These are phyloP conservation scores for Drosophila kurseongensis DNA, from an alignment of 1,140 invertebrate genomes.

Conservation along the genomic window DNA sequence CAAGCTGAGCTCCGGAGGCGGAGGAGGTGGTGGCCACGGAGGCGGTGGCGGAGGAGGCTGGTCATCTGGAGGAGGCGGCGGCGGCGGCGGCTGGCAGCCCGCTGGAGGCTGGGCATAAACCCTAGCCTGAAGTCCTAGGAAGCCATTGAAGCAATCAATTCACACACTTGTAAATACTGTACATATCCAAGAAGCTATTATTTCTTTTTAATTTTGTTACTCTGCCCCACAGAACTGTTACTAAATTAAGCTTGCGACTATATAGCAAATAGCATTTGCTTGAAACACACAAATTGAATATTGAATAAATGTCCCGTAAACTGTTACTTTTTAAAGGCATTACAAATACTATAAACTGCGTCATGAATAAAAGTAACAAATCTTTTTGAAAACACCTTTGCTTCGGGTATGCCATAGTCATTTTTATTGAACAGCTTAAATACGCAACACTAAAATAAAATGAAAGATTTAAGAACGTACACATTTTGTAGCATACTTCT, in stretches of 20 bases:
- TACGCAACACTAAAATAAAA: too few relatives aligned
- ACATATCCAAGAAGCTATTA: slow-evolving; percentile 46
- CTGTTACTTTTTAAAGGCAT: slow-evolving; percentile 1
- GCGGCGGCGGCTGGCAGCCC: slow-evolving; percentile 76
- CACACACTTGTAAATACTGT: slow-evolving; percentile 67
- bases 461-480: too few relatives aligned
- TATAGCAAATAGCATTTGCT: slow-evolving; percentile 1
- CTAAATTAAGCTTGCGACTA: slow-evolving; percentile 6
- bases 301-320: slow-evolving; percentile 23
- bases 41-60: slow-evolving; percentile 38
- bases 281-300: slow-evolving; percentile 1
- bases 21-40: slow-evolving; percentile 48
- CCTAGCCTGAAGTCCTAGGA: neutral
- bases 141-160: neutral
- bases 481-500: too few relatives aligned
- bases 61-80: slow-evolving; percentile 38
- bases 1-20: slow-evolving; percentile 43
- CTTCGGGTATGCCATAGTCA: too few relatives aligned
- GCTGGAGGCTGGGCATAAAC: slow-evolving; percentile 76
- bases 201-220: slow-evolving; percentile 26
- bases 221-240: slow-evolving; percentile 19
- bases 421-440: too few relatives aligned
- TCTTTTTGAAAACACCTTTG: too few relatives aligned
- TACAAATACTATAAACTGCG: too few relatives aligned
- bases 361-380: too few relatives aligned